Evolutionary conservation across 2,888 invertebrate genomes (phyloP).

Genomic region (Phyllotreta striolata): DNA sequence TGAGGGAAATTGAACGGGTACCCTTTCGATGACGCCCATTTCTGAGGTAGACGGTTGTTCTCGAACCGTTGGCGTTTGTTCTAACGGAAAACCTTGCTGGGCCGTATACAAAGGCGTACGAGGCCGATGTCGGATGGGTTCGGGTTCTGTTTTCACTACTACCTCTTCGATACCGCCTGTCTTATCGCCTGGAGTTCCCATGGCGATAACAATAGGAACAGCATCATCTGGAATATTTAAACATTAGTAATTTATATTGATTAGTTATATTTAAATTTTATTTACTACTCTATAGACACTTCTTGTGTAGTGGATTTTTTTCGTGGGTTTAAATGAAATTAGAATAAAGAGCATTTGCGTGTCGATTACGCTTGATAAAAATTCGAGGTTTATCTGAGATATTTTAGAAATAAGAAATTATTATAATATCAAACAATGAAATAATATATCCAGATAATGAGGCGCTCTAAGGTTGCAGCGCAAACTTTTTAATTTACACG

Average conservation of each 20-base stretch:
- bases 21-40: conserved; percentile 46
- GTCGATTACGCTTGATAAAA: conserved; percentile 13
- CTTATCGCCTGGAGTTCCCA: conserved; percentile 63
- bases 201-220: conserved; percentile 62
- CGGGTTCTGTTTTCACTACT: conserved; percentile 42
- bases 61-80: conserved; percentile 13
- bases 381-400: conserved; percentile 23
- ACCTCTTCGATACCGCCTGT: conserved; percentile 57
- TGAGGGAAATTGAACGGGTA: conserved; percentile 40
- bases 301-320: no score
- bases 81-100: conserved; percentile 10
- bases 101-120: conserved; percentile 6
- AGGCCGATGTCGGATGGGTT: conserved; percentile 17
- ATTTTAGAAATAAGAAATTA: conserved; percentile 8
- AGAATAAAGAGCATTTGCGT: no score
- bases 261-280: no score
- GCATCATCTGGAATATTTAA: conserved; percentile 56
- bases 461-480: conserved; percentile 10
- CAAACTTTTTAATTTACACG: conserved; percentile 6
- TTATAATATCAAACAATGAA: conserved; percentile 27
- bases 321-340: no score
- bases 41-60: conserved; percentile 33
- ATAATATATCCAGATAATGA: conserved; percentile 5
- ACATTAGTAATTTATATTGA: no score
- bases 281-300: no score